Evolutionary conservation across 2,113 vertebrate species (phyloP).

Genomic region (Sterna hirundo): DNA sequence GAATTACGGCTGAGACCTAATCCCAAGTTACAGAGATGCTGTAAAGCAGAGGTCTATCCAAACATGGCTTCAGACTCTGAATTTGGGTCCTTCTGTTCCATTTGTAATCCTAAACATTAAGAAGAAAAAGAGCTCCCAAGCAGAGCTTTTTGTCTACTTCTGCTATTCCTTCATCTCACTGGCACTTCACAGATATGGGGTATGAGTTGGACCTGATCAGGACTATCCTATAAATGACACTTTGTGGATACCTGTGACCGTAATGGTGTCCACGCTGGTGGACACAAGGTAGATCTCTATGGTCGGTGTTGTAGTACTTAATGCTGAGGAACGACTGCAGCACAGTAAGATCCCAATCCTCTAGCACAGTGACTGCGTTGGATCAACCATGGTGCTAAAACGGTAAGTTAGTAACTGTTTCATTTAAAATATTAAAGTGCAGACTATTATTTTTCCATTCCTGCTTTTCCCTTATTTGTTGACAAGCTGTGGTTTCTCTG

Average conservation of each 20-base stretch:
- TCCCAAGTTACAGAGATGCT: not conserved
- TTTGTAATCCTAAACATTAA: not conserved
- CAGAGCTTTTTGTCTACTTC: not conserved
- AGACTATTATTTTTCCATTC: not conserved
- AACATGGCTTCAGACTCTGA: not conserved
- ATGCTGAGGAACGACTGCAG: not conserved
- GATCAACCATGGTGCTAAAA: not conserved
- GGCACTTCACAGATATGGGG: not conserved
- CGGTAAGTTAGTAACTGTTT: not conserved
- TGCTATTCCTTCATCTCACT: not conserved
- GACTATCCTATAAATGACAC: not conserved
- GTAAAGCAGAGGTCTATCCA: not conserved
- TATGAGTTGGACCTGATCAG: not conserved
- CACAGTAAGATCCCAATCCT: not conserved
- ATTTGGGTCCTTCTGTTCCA: not conserved
- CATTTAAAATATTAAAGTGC: not conserved
- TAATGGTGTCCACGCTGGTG: fast-evolving
- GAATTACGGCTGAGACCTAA: not conserved
- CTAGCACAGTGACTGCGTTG: not conserved
- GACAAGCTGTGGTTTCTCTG: not conserved
- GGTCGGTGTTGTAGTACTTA: not conserved
- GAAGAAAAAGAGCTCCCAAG: not conserved
- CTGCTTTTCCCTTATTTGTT: not conserved
- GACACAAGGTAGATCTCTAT: not conserved
- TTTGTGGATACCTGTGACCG: not conserved